Evolutionary conservation across 2,113 vertebrate genomes (phyloP), one percentile per base, ranked within the genome.

Genomic region (Thalassoma bifasciatum): DNA sequence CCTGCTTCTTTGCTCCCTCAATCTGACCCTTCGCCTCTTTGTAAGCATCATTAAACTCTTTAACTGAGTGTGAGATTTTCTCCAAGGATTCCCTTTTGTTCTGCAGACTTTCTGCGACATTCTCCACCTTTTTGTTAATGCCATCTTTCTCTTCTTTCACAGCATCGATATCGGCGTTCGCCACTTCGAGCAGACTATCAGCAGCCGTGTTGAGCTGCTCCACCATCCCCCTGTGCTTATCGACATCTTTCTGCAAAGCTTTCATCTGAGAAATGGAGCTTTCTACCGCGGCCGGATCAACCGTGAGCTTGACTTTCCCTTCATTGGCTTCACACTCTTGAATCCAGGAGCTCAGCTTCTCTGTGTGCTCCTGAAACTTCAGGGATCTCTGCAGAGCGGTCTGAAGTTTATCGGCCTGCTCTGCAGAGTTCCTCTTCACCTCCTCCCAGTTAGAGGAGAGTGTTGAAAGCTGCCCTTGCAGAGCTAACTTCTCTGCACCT

Each of bases 221-320:
- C 64, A 98, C 89, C 91, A 94, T 90, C 8, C 95, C 95, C 3
- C 96, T 93, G 78, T 95, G 96, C 57, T 98, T 98, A 89, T 99
- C 97, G 37, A 97, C 90, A 64, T 99, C 96, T 75, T 96, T 98
- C 89, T 98, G 97, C 69, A 97, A 93, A 59, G 90, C 92, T 77
- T 94, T 97, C 44, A 97, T 86, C 74, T 95, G 93, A 67, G 87
- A 90, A 37, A 97, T 77, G 47, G 94, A 94, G 53, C 90, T 92
- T 42, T 99, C 96, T 2, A 95, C 89, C 40, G 94, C 93, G 8
- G 71, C 77, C 1, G 93, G 94, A 68, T 97, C 94, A 56, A 94
- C 81, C 2, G 90, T 85, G 60, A 96, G 88, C 81, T 93, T 94
- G 22, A 98, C 83, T 51, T 76, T 81, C 54, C 85, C 84, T 19